These are phyloP conservation scores for Mythimna vitellina DNA, from an alignment of 2,888 invertebrate genomes.

Conservation along the genomic window DNA sequence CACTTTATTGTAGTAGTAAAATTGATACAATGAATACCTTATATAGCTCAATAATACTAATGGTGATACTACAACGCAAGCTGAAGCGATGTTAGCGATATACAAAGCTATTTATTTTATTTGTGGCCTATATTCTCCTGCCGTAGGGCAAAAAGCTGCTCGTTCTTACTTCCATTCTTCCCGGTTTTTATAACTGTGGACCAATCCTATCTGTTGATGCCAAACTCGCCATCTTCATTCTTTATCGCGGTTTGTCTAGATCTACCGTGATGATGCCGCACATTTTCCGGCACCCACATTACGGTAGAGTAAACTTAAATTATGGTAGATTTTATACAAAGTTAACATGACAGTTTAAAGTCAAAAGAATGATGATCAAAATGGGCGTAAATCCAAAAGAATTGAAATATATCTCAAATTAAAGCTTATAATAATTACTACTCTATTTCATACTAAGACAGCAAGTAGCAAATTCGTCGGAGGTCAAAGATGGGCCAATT, in stretches of 20 bases:
- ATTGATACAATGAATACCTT: slow-evolving; percentile 63
- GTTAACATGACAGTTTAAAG: too few species aligned
- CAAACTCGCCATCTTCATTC: neutral
- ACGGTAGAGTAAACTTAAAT: neutral
- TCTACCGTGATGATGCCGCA: too few species aligned
- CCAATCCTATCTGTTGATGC: neutral
- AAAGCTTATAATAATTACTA: too few species aligned
- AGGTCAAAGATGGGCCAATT: too few species aligned
- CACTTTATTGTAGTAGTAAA: slow-evolving; percentile 48
- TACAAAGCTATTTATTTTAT: neutral
- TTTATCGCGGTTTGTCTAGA: too few species aligned
- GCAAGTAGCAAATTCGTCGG: too few species aligned
- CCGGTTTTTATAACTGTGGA: neutral
- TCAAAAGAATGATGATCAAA: too few species aligned
- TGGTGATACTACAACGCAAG: slow-evolving; percentile 26
- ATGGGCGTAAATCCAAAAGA: too few species aligned
- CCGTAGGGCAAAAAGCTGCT: neutral
- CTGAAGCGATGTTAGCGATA: slow-evolving; percentile 6
- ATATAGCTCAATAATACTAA: slow-evolving; percentile 61
- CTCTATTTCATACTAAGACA: too few species aligned
- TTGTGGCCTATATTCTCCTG: too few species aligned
- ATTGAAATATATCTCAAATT: too few species aligned
- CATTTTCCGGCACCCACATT: too few species aligned
- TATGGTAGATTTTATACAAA: neutral
- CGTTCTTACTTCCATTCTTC: neutral